Base-by-base conservation (phyloP, 1,140 invertebrate species). In the Lepidurus packardi region DNA sequence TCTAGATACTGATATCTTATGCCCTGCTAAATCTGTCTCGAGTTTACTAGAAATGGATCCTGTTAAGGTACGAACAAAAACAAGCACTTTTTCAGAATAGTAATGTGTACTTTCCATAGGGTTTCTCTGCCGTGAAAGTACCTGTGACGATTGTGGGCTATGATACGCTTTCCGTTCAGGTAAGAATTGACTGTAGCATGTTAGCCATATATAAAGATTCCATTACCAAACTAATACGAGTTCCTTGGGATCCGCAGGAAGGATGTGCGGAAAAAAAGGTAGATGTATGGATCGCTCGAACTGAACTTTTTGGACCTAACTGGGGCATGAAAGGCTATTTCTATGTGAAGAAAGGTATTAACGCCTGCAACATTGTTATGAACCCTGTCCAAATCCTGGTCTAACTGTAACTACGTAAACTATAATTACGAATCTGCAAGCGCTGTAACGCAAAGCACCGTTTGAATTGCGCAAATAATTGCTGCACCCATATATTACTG, bases 311-410 rank as follows among this genome's bases (percentile, higher is more conserved):
- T 65, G 53, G 53, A n/a, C 13, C 53, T 16, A 13, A n/a, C 16
- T 65, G 53, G 53, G 53, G 53, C 53, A 65, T 65, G 53, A 65
- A 65, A 1, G 53, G 53, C 53, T 65, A 65, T 21, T 65, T 65
- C 21, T 16, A 65, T 16, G 6, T 65, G 53, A 65, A 21, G 13
- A 65, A 7, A 65, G 53, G 13, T 65, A 21, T 65, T 16, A 65
- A 65, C 16, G 53, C 53, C 6, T 65, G 53, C 53, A 65, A 65
- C 53, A 7, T 65, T 65, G 13, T 65, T 65, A 21, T 21, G 6
- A 65, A 65, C 13, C 53, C 53, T 16, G 13, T 65, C 3, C 53
- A 65, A 16, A 65, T 65, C 21, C 21, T 65, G 53, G 53, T 13
- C 0, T 65, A 16, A 65, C 3, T 34, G 25, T 34, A 34, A 34